Evolutionary conservation across 2,888 invertebrate species (phyloP).

Genomic region (Chorisops tibialis): DNA sequence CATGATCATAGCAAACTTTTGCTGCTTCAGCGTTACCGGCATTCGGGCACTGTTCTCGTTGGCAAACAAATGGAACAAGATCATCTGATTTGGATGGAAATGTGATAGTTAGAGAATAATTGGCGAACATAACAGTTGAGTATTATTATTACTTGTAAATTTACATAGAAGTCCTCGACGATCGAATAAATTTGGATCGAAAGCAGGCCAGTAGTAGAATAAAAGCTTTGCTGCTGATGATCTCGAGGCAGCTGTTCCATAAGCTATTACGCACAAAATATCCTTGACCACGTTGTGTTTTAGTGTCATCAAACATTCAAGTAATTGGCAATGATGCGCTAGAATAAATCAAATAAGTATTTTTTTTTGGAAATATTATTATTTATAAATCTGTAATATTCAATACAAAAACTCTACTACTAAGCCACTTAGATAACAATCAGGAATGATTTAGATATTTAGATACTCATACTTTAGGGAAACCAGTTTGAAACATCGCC

Average conservation of each 20-base stretch:
- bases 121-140: no score
- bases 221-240: slow-evolving; percentile 95
- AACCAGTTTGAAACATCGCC: no score
- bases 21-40: slow-evolving; percentile 81
- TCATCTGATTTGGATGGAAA: slow-evolving; percentile 60
- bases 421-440: no score
- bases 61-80: slow-evolving; percentile 78
- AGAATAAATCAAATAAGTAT: no score
- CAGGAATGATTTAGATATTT: no score
- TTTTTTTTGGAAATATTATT: no score
- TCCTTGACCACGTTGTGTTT: slow-evolving; percentile 90
- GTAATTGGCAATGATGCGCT: slow-evolving; percentile 94
- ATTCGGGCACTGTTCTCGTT: slow-evolving; percentile 87
- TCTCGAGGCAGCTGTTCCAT: slow-evolving; percentile 89
- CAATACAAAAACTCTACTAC: no score
- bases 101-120: no score
- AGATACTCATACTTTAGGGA: no score
- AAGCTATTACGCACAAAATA: slow-evolving; percentile 91
- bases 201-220: slow-evolving; percentile 99
- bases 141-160: slow-evolving; percentile 75
- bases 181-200: slow-evolving; percentile 91
- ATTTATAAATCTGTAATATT: no score
- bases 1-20: slow-evolving; percentile 92
- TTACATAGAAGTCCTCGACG: slow-evolving; percentile 82
- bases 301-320: slow-evolving; percentile 93